Evolutionary conservation across 2,888 invertebrate genomes (phyloP).

Genomic region (Agrotis clavis): DNA sequence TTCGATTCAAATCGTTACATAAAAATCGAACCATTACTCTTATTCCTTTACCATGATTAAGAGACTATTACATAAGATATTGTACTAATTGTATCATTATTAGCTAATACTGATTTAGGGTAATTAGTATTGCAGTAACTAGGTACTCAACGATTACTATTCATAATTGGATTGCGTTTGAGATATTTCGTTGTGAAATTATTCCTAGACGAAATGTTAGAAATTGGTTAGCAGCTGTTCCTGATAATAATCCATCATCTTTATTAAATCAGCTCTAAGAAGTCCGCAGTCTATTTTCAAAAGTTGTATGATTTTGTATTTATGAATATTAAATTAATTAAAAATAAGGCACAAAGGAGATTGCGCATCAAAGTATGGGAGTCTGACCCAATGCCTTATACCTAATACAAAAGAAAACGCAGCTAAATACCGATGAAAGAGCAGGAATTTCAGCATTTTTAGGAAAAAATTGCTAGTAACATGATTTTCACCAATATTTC

Average conservation of each 20-base stretch:
- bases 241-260: not conserved
- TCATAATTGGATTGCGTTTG: conserved; percentile 3
- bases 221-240: not conserved
- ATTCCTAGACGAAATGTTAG: not conserved
- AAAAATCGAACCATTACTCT: conserved; percentile 24
- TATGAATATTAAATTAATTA: too few relatives aligned
- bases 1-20: conserved; percentile 31
- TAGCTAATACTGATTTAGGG: conserved; percentile 19
- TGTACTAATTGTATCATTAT: conserved; percentile 32
- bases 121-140: conserved; percentile 24
- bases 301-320: too few relatives aligned
- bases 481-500: too few relatives aligned
- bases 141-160: not conserved
- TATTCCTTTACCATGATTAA: conserved; percentile 11
- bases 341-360: too few relatives aligned
- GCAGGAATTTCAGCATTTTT: too few relatives aligned
- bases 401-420: too few relatives aligned
- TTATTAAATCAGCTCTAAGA: not conserved
- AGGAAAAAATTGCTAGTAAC: too few relatives aligned
- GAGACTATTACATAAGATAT: conserved; percentile 36
- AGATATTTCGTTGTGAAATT: not conserved
- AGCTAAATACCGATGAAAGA: too few relatives aligned
- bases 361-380: too few relatives aligned
- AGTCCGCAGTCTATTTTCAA: too few relatives aligned
- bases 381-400: too few relatives aligned